A percentile compares a stretch with the other conserved stretches of the same genome.
These are phyloP conservation scores for Gadopsis bispinosus DNA, from an alignment of 2,797 vertebrate species.

Conservation along the genomic window DNA sequence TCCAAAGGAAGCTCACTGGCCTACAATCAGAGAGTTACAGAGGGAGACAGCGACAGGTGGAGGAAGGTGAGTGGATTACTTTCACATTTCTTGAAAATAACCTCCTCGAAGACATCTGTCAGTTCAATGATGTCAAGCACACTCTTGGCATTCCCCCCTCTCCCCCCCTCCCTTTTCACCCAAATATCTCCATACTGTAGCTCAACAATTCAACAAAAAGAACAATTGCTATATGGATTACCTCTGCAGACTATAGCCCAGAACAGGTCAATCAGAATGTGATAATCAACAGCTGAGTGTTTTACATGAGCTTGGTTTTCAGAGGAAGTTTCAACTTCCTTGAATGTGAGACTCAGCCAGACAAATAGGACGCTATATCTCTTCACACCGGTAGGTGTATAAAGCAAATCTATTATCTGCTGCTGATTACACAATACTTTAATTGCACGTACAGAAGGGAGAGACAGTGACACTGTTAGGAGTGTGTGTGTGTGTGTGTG, in stretches of 20 bases:
- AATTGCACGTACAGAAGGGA: neutral
- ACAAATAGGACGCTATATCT: neutral
- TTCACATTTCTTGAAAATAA: slow-evolving; percentile 16
- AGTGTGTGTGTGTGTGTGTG: neutral
- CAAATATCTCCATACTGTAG: neutral
- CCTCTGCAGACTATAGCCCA: neutral
- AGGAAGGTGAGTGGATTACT: slow-evolving; percentile 19
- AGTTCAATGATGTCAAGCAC: neutral
- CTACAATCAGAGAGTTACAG: slow-evolving; percentile 73
- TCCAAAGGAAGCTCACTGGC: slow-evolving; percentile 93
- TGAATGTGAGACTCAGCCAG: neutral
- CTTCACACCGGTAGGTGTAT: neutral
- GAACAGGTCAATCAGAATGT: neutral
- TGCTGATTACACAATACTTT: neutral
- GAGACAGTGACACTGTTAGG: neutral
- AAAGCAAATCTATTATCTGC: neutral
- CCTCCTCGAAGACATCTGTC: neutral
- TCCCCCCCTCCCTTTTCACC: neutral
- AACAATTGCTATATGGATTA: neutral
- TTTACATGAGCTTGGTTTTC: neutral
- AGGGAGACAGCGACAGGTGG: slow-evolving; percentile 11
- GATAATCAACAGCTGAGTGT: neutral
- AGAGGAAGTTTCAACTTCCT: neutral
- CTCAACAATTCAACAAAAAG: neutral
- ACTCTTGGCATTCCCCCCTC: neutral